Percentiles rank a stretch among this genome's conserved stretches.
These are phyloP conservation scores for Hypselothyrea guttata DNA, from an alignment of 2,888 invertebrate species.

Conservation along the genomic window DNA sequence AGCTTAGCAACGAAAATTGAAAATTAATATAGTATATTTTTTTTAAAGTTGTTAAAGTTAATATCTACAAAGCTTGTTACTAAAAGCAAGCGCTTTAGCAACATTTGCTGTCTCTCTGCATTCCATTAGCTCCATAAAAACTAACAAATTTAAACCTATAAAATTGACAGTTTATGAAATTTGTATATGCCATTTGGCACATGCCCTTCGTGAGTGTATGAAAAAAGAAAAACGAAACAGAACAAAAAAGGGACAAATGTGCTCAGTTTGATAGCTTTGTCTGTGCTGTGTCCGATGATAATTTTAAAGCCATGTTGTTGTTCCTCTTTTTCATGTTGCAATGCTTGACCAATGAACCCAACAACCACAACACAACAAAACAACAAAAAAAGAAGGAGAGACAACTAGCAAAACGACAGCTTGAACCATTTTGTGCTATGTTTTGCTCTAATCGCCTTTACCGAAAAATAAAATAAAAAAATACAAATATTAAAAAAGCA, in stretches of 20 bases:
- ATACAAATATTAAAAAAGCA: not conserved
- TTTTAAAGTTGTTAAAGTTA: too few species aligned
- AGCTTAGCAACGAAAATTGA: too few species aligned
- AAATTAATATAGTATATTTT: too few species aligned
- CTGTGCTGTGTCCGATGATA: slow-evolving; percentile 12
- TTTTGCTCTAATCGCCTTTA: slow-evolving; percentile 36
- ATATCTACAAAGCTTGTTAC: too few species aligned
- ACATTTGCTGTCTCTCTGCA: too few species aligned
- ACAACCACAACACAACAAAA: slow-evolving; percentile 17
- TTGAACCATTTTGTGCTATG: slow-evolving; percentile 24
- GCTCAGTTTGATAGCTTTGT: slow-evolving; percentile 8
- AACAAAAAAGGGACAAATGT: slow-evolving; percentile 12
- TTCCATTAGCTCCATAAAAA: too few species aligned
- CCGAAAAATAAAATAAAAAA: slow-evolving; percentile 1
- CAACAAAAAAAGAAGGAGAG: not conserved
- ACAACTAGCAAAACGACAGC: slow-evolving; percentile 23
- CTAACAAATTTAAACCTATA: too few species aligned
- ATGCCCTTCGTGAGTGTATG: not conserved
- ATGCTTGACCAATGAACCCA: slow-evolving; percentile 40
- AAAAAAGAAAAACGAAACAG: too few species aligned
- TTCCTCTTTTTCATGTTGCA: slow-evolving; percentile 5
- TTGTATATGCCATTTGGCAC: not conserved
- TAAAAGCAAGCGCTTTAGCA: too few species aligned
- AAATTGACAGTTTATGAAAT: too few species aligned
- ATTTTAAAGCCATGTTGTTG: slow-evolving; percentile 15